Percentiles rank a stretch among this genome's conserved stretches.
These are phyloP conservation scores for Heliothis subflexa DNA, from an alignment of 1,140 invertebrate species.

Conservation along the genomic window DNA sequence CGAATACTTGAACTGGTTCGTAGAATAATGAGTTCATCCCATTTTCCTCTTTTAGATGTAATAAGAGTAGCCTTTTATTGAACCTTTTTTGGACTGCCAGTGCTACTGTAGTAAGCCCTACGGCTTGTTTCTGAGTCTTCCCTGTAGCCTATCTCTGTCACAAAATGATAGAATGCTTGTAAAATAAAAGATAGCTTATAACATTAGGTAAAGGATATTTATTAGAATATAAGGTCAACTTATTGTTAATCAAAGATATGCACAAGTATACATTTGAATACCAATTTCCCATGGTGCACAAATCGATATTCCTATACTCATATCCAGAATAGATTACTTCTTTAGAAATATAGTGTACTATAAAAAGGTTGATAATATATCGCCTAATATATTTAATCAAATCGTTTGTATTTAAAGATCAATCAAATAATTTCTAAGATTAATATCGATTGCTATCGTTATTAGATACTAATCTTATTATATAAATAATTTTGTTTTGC, in stretches of 20 bases:
- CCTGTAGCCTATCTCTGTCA: too few relatives aligned
- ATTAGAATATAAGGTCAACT: not conserved
- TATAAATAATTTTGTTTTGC: constrained; percentile 28
- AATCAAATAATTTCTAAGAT: constrained; percentile 34
- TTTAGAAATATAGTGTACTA: constrained; percentile 33
- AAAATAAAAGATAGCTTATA: not conserved
- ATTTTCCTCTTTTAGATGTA: constrained; percentile 2
- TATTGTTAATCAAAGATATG: not conserved
- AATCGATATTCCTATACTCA: constrained; percentile 1
- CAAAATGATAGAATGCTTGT: not conserved
- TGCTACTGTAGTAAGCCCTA: too few relatives aligned
- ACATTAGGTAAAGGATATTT: too few relatives aligned
- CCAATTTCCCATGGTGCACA: constrained; percentile 9
- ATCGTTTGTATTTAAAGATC: constrained; percentile 9
- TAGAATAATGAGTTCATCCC: not conserved
- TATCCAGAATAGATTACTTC: constrained; percentile 4
- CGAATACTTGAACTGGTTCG: not conserved
- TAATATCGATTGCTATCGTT: not conserved
- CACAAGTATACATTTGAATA: not conserved
- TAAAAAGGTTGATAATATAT: constrained; percentile 3
- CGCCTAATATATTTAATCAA: constrained; percentile 21
- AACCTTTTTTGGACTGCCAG: too few relatives aligned
- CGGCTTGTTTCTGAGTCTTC: too few relatives aligned
- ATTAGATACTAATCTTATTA: constrained; percentile 2
- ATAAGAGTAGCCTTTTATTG: too few relatives aligned